Base-by-base conservation (phyloP, 2,113 vertebrate species). In the Terrapene triunguis region DNA sequence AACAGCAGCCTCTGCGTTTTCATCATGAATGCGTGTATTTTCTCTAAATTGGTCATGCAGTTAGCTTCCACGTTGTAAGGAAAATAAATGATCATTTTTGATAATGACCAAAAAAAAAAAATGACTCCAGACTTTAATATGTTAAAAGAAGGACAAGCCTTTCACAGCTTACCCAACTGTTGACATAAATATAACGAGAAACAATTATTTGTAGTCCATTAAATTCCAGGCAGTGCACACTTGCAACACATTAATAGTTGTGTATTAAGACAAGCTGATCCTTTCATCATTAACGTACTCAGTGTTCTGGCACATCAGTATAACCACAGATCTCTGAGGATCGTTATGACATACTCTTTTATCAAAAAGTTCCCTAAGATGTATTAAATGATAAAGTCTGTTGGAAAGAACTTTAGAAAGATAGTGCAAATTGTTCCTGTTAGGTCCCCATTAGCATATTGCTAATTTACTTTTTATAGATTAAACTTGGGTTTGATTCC, bases 201-300 rank as follows among this genome's bases (percentile, higher is more conserved):
- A n/a, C 57, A 90, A 59, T 91, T 91, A 92, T 87, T 89, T 85
- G 87, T 59, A 65, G 81, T 84, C 89, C 84, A 85, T 97, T 96
- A 44, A 42, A 92, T 95, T 57, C 53, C 89, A 92, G 57, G 79
- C 85, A 95, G 62, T 55, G 69, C 54, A 76, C 53, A 51, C 25
- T 85, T 78, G 42, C 12, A 81, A 79, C 48, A 11, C 81, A 88
- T 76, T 97, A 86, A 48, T 79, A 90, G 84, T n/a, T 93, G 47
- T 0, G 1, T 11, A 35, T 1, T 2, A 14, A 90, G 38, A 35
- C 76, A 85, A 82, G 86, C 59, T 48, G 85, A 79, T 87, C 76
- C 79, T 55, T 92, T 96, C 38, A 74, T 57, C 5, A 2, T 53
- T 90, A 91, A 88, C 0, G 0, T 87, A 89, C 53, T 84, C 50